A percentile compares a stretch with the other conserved stretches of the same genome.
Evolutionary conservation across 2,113 vertebrate genomes (phyloP).

Genomic region (Poeciliopsis occidentalis): DNA sequence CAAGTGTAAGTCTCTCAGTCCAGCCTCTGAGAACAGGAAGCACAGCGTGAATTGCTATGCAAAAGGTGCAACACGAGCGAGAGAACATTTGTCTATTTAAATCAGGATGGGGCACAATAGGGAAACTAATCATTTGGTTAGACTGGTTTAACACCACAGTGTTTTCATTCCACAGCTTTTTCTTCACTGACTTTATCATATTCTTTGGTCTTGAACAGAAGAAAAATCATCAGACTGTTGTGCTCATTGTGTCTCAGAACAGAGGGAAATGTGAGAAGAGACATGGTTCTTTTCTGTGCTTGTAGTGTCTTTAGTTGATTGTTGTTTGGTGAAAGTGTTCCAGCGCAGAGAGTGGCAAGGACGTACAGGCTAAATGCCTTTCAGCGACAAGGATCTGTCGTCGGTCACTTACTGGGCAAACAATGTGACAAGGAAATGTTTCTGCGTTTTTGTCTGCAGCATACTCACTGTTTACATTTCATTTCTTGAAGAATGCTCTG

Average conservation of each 20-base stretch:
- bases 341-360: constrained; percentile 7
- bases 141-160: constrained; percentile 28
- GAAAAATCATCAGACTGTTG: neutral
- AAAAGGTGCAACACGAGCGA: constrained; percentile 24
- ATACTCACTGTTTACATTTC: neutral
- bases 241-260: neutral
- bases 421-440: constrained; percentile 15
- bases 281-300: constrained; percentile 4
- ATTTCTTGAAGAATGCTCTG: neutral
- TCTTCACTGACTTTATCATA: neutral
- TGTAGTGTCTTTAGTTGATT: neutral
- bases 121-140: constrained; percentile 33
- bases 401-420: constrained; percentile 27
- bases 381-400: constrained; percentile 49
- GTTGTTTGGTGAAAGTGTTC: constrained; percentile 3
- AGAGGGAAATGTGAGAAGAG: constrained; percentile 5
- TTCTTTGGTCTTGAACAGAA: neutral
- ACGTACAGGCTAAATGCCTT: constrained; percentile 20
- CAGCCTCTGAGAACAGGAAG: constrained; percentile 18
- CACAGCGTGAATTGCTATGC: constrained; percentile 15
- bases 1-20: no score
- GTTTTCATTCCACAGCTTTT: neutral
- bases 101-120: constrained; percentile 31
- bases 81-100: constrained; percentile 58
- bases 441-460: neutral